Base-by-base conservation (phyloP, 2,113 vertebrate species). In the Malurus melanocephalus region DNA sequence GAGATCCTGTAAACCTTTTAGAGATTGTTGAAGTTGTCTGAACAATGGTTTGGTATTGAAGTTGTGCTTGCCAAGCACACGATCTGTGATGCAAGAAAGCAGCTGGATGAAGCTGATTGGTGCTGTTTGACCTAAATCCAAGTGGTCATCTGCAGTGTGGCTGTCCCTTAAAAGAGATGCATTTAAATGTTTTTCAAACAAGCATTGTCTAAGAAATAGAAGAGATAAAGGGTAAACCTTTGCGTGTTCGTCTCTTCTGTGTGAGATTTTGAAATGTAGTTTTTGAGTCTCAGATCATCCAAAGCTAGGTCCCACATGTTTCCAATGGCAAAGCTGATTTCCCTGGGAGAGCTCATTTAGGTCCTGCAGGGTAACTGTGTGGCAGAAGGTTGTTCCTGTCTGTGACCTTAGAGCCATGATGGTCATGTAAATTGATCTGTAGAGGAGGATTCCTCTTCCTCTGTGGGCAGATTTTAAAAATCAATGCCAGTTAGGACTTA, bases 371-470 rank as follows among this genome's bases (percentile, higher is more conserved):
- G 19, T 62, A 46, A 21, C 26, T 40, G 48, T 0, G 0, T 10
- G 19, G 28, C 32, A 61, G 45, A 73, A 79, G 52, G 40, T 68
- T 89, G 59, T 81, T 93, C 61, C 51, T 81, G 21, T 73, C 33
- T 51, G 27, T 89, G 62, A 86, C 88, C 64, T 86, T 94, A 87
- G 84, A 92, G 73, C 82, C 33, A 7, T 43, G 65, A 87, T 3
- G 12, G 33, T 66, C 66, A 89, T 86, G 51, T 90, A 86, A 94
- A 95, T 46, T 93, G 80, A 95, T 94, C 91, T 94, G 52, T 60
- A 35, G 77, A 89, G 75, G 62, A 94, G 57, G 48, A 66, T 87
- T 91, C 75, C 24, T 93, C 56, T 96, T 85, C 76, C n/a, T 87
- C 67, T 90, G 26, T 4, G 7, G 77, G 56, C 62, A 67, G 73